A percentile compares a stretch with the other conserved stretches of the same genome.
Evolutionary conservation across 2,888 invertebrate genomes (phyloP).

Genomic region (Aspidiotus destructor): DNA sequence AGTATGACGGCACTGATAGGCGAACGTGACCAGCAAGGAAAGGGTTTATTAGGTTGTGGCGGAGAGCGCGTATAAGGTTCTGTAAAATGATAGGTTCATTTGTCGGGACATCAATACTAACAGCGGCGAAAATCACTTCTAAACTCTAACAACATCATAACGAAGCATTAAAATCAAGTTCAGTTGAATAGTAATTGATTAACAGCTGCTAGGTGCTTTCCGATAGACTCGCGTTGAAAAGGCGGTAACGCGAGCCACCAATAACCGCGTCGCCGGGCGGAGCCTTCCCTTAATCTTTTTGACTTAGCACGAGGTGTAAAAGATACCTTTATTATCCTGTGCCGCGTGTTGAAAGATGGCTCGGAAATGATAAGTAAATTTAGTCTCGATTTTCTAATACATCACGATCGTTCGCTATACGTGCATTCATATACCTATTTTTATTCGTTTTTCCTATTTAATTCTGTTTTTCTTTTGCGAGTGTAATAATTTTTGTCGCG

Average conservation of each 20-base stretch:
- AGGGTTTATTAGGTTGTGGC: not conserved
- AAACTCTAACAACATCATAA: slow-evolving; percentile 35
- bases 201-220: slow-evolving; percentile 34
- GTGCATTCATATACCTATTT: too few relatives aligned
- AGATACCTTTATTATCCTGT: slow-evolving; percentile 28
- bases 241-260: slow-evolving; percentile 30
- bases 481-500: too few relatives aligned
- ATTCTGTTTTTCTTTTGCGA: too few relatives aligned
- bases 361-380: slow-evolving; percentile 25
- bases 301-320: slow-evolving; percentile 27
- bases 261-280: slow-evolving; percentile 29
- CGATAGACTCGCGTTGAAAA: slow-evolving; percentile 19
- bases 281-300: slow-evolving; percentile 15
- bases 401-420: slow-evolving; percentile 5
- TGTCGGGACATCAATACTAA: slow-evolving; percentile 32
- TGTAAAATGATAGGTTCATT: slow-evolving; percentile 30
- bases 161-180: slow-evolving; percentile 36
- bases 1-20: slow-evolving; percentile 18
- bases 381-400: slow-evolving; percentile 5
- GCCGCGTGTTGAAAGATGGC: slow-evolving; percentile 27
- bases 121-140: slow-evolving; percentile 32
- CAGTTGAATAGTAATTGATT: slow-evolving; percentile 36
- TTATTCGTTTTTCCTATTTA: too few relatives aligned
- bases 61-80: slow-evolving; percentile 2
- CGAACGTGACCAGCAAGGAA: slow-evolving; percentile 9